Conservation (phyloP, 2,113 vertebrate genomes). For the Peromyscus californicus region DNA sequence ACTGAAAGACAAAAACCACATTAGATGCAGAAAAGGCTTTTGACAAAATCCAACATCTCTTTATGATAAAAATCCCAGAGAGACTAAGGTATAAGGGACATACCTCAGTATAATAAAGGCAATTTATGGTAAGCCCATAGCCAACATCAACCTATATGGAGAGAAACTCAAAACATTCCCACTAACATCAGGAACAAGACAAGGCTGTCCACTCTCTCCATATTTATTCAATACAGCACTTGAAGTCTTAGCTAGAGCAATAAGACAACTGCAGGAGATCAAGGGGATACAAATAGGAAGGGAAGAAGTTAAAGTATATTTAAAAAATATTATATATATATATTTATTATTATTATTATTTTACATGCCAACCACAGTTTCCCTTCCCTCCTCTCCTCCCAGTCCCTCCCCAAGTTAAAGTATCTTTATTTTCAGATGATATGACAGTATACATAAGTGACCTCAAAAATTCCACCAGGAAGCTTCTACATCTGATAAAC, state of each 20-base stretch:
- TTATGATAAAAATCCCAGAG: neutral
- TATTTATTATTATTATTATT: too few species aligned
- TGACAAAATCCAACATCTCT: neutral
- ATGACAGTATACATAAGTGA: neutral
- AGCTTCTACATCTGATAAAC: neutral
- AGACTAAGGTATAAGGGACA: neutral
- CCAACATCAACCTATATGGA: neutral
- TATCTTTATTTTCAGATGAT: neutral
- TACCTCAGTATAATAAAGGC: neutral
- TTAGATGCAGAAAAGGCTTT: neutral
- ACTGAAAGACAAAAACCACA: neutral
- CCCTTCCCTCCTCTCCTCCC: too few species aligned
- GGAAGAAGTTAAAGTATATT: neutral
- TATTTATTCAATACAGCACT: neutral
- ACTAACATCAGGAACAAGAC: neutral
- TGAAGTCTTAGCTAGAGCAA: neutral
- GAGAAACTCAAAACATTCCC: neutral
- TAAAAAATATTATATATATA: neutral
- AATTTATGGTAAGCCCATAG: neutral
- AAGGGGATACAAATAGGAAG: neutral
- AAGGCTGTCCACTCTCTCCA: neutral
- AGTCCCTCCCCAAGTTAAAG: neutral
- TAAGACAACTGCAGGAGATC: neutral
- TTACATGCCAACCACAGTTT: too few species aligned
- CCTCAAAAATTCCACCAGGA: neutral